Evolutionary conservation across 2,797 vertebrate species (phyloP).

Genomic region (Phataginus tetradactyla): DNA sequence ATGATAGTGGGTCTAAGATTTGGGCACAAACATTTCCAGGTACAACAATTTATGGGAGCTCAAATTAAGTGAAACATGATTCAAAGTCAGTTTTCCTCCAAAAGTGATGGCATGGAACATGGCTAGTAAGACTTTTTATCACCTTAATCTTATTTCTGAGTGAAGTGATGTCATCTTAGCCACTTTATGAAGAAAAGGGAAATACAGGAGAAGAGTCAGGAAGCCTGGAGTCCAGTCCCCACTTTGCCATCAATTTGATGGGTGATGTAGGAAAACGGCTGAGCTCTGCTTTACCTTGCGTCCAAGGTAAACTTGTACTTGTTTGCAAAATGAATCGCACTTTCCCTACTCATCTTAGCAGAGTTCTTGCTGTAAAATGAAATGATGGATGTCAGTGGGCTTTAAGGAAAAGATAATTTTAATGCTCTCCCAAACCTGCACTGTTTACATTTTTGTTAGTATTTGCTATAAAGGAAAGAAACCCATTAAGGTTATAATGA

Average conservation of each 20-base stretch:
- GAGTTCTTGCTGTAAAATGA: conserved; percentile 2
- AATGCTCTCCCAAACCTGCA: neutral
- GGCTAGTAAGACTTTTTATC: neutral
- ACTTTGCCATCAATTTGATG: neutral
- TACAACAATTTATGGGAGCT: neutral
- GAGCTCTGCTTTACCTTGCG: neutral
- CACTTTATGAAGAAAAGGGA: neutral
- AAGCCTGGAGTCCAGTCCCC: neutral
- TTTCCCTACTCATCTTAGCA: neutral
- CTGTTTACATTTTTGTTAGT: conserved; percentile 27
- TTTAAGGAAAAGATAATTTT: neutral
- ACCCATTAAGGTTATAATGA: neutral
- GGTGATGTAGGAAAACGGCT: neutral
- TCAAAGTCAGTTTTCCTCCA: neutral
- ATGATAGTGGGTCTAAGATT: neutral
- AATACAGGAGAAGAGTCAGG: neutral
- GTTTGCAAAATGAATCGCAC: neutral
- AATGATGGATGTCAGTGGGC: neutral
- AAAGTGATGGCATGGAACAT: neutral
- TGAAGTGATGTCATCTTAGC: neutral
- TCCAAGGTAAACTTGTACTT: neutral
- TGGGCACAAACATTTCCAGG: neutral
- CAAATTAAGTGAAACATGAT: neutral
- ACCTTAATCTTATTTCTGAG: neutral
- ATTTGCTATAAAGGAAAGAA: conserved; percentile 16